phyloP scores from a whole-genome alignment of 2,888 invertebrate species.

The Leptopilina syphax region DNA sequence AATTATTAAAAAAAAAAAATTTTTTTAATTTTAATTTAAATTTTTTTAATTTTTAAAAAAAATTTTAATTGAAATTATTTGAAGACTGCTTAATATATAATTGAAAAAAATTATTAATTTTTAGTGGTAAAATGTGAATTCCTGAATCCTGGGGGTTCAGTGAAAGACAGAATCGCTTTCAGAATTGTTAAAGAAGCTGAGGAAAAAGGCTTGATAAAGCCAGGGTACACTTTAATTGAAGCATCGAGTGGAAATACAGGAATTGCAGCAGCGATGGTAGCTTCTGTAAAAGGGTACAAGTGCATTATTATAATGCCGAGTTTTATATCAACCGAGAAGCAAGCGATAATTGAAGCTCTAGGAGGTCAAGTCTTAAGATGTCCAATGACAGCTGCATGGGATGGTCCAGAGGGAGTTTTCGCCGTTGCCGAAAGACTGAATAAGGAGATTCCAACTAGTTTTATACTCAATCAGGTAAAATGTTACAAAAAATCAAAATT shows the following conservation, averaged over 20 bases:
- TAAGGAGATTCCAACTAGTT: constrained; percentile 92
- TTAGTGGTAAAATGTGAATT: constrained; percentile 98
- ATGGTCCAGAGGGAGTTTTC: constrained; percentile 93
- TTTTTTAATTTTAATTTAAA: too few relatives aligned
- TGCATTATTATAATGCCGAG: constrained; percentile 99
- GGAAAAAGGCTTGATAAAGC: constrained; percentile 87
- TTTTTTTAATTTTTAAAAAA: too few relatives aligned
- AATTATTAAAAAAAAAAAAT: too few relatives aligned
- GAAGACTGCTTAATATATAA: too few relatives aligned
- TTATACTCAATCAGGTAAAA: constrained; percentile 93
- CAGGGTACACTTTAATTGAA: constrained; percentile 93
- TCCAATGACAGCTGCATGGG: constrained; percentile 93
- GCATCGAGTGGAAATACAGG: constrained; percentile 95
- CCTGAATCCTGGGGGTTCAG: constrained; percentile 97
- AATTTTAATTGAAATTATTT: too few relatives aligned
- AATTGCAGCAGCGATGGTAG: constrained; percentile 96
- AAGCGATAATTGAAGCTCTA: constrained; percentile 90
- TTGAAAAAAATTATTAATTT: constrained; percentile 54
- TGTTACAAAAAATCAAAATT: neutral
- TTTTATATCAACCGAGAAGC: constrained; percentile 99
- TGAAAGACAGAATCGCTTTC: constrained; percentile 95
- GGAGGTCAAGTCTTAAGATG: constrained; percentile 98
- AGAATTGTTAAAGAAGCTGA: constrained; percentile 98
- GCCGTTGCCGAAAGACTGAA: constrained; percentile 90
- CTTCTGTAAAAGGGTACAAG: constrained; percentile 95